These are phyloP conservation scores for Chascanopsetta lugubris DNA, from an alignment of 2,113 vertebrate species.

Conservation along the genomic window DNA sequence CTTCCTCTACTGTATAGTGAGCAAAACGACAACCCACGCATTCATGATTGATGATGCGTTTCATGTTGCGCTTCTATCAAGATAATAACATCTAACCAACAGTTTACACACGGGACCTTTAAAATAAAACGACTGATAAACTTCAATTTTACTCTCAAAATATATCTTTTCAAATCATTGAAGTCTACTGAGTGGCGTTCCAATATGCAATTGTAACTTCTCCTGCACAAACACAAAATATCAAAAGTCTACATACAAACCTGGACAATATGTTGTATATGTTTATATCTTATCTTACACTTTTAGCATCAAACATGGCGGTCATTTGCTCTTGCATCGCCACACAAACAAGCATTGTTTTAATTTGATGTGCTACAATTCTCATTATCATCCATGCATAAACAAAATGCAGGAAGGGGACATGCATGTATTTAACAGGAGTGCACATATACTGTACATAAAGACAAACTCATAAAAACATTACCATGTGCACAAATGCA, in stretches of 20 bases:
- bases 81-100: no score
- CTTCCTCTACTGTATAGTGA: no score
- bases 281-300: no score
- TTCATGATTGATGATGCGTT: no score
- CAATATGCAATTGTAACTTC: not conserved
- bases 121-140: not conserved
- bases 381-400: not conserved
- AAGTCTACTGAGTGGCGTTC: not conserved
- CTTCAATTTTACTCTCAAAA: not conserved
- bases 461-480: not conserved
- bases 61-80: no score
- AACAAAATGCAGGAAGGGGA: not conserved
- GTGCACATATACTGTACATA: not conserved
- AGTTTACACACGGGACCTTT: no score
- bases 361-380: not conserved
- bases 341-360: not conserved
- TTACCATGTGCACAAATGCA: conserved; percentile 4
- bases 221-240: no score
- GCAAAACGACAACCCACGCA: no score
- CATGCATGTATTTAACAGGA: not conserved
- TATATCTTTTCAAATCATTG: not conserved
- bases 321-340: not conserved
- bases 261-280: not conserved
- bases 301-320: no score
- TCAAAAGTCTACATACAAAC: not conserved